Percentiles rank a stretch among this genome's conserved stretches.
Conservation (phyloP, 2,888 invertebrate genomes). For the Atherix ibis region DNA sequence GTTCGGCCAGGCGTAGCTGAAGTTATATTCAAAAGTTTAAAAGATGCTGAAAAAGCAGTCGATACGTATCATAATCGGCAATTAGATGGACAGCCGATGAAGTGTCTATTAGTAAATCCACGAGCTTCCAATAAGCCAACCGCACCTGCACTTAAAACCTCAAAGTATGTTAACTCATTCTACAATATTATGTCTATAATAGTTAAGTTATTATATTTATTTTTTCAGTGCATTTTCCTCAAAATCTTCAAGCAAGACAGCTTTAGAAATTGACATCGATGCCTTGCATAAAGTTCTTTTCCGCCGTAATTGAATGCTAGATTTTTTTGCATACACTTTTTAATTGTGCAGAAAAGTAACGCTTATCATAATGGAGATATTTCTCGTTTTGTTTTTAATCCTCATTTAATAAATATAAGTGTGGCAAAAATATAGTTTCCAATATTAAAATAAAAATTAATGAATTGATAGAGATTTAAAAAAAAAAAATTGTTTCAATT, state of each 20-base stretch:
- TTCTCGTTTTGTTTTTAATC: too few relatives aligned
- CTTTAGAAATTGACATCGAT: slow-evolving; percentile 31
- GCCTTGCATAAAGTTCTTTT: slow-evolving; percentile 31
- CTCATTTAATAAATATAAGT: too few relatives aligned
- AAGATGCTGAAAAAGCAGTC: slow-evolving; percentile 79
- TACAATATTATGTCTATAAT: not conserved
- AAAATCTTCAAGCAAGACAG: slow-evolving; percentile 18
- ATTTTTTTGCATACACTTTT: too few relatives aligned
- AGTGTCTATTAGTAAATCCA: slow-evolving; percentile 70
- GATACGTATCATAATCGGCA: slow-evolving; percentile 88
- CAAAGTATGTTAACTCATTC: slow-evolving; percentile 14
- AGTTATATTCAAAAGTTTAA: slow-evolving; percentile 71
- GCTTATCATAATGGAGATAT: too few relatives aligned
- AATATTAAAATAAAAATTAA: too few relatives aligned
- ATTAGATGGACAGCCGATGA: slow-evolving; percentile 87
- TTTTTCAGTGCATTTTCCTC: slow-evolving; percentile 16
- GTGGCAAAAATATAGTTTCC: too few relatives aligned
- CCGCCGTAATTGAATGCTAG: slow-evolving; percentile 21
- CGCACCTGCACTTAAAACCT: slow-evolving; percentile 22
- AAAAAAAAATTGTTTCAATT: too few relatives aligned
- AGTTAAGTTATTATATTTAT: slow-evolving; percentile 1
- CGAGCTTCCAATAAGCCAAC: slow-evolving; percentile 46
- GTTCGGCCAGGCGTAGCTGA: slow-evolving; percentile 81
- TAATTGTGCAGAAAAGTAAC: too few relatives aligned
- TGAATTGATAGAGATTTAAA: too few relatives aligned